Conservation (phyloP, 92 coral and sea anemone species). For the Blastomussa wellsi region DNA sequence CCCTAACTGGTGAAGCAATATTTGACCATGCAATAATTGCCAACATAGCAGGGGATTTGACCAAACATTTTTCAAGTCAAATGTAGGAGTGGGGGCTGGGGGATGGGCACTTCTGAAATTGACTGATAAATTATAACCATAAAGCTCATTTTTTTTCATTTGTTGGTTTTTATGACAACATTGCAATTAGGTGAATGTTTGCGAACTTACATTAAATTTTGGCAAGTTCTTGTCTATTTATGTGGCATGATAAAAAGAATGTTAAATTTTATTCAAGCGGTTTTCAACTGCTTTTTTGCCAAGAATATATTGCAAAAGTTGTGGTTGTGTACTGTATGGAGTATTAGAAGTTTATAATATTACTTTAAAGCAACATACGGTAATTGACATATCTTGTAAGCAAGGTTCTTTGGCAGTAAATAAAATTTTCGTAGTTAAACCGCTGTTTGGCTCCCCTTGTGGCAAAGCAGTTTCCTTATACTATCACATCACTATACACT, state of each 20-base stretch:
- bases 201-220: not conserved
- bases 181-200: too few relatives aligned
- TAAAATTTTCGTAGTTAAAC: not conserved
- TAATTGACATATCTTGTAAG: not conserved
- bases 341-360: not conserved
- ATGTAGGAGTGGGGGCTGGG: too few relatives aligned
- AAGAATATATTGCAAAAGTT: not conserved
- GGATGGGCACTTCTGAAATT: too few relatives aligned
- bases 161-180: too few relatives aligned
- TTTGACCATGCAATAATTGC: too few relatives aligned
- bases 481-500: too few relatives aligned
- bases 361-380: not conserved
- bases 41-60: too few relatives aligned
- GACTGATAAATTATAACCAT: too few relatives aligned
- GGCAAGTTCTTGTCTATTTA: not conserved
- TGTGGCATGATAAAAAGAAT: not conserved
- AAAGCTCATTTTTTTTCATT: too few relatives aligned
- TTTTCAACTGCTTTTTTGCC: not conserved
- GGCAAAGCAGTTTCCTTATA: too few relatives aligned
- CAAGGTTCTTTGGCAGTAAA: not conserved
- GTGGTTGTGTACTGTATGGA: not conserved
- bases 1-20: too few relatives aligned
- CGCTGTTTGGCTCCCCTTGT: not conserved
- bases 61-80: too few relatives aligned
- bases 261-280: not conserved